phyloP scores from a whole-genome alignment of 2,797 vertebrate genomes.

The Ara ararauna region DNA sequence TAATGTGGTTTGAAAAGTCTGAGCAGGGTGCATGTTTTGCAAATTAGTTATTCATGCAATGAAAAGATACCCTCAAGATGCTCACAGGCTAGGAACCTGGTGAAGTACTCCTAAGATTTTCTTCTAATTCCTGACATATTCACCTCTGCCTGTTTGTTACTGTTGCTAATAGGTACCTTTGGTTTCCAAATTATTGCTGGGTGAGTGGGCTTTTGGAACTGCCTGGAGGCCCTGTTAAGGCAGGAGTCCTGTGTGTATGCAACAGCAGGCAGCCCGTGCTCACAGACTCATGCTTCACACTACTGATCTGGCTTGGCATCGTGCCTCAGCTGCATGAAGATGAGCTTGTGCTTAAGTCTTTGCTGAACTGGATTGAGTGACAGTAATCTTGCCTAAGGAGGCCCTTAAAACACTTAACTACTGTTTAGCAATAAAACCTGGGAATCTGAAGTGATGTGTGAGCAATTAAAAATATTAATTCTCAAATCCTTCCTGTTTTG shows the following conservation, averaged over 20 bases:
- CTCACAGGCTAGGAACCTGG: not conserved
- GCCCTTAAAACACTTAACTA: not conserved
- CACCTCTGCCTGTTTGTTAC: not conserved
- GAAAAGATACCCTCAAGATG: not conserved
- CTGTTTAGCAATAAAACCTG: not conserved
- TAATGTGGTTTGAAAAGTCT: not conserved
- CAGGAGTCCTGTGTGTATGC: not conserved
- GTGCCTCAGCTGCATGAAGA: not conserved
- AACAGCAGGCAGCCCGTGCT: not conserved
- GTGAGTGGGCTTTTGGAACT: not conserved
- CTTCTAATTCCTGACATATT: not conserved
- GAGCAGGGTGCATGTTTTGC: not conserved
- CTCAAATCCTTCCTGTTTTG: not conserved
- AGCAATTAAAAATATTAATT: not conserved
- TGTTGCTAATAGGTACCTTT: not conserved
- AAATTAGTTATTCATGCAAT: not conserved
- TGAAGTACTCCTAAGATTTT: not conserved
- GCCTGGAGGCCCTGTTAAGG: not conserved
- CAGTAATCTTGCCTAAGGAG: not conserved
- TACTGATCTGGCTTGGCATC: rapidly evolving
- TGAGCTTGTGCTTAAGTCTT: not conserved
- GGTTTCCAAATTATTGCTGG: not conserved
- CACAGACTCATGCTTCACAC: not conserved
- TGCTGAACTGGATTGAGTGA: rapidly evolving
- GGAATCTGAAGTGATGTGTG: not conserved